phyloP scores from a whole-genome alignment of 2,888 invertebrate genomes.

The Hybos culiciformis region DNA sequence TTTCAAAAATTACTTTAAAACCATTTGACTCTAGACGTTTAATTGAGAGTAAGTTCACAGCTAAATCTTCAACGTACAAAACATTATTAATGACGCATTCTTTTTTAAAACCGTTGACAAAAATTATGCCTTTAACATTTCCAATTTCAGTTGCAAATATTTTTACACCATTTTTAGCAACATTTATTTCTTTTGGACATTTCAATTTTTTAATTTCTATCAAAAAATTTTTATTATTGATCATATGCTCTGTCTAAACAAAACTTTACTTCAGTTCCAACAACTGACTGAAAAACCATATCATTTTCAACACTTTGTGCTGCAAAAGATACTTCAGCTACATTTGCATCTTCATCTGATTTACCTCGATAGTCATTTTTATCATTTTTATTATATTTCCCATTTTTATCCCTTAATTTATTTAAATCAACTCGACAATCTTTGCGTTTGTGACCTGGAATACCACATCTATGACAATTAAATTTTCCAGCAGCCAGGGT shows the following conservation, averaged over 20 bases:
- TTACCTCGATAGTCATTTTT: conserved; percentile 9
- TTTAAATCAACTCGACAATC: conserved; percentile 15
- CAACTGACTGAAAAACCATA: background rate
- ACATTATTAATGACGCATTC: background rate
- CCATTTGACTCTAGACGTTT: background rate
- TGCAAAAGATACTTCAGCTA: conserved; percentile 11
- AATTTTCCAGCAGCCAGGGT: background rate
- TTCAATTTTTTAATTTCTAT: background rate
- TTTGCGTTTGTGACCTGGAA: conserved; percentile 21
- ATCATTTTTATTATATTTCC: conserved; percentile 4
- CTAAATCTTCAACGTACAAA: background rate
- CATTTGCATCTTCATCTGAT: conserved; percentile 9
- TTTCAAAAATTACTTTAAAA: background rate
- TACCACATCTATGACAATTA: conserved; percentile 23
- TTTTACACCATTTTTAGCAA: background rate
- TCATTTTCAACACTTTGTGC: conserved; percentile 3
- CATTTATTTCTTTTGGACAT: background rate
- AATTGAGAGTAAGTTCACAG: background rate
- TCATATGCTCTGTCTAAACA: conserved; percentile 8
- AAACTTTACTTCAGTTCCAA: conserved; percentile 9
- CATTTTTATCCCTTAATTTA: conserved; percentile 4
- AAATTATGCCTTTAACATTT: background rate
- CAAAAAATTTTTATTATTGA: background rate
- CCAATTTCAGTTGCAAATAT: background rate
- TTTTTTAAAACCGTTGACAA: background rate